phyloP scores from a whole-genome alignment of 2,888 invertebrate species.

The Mythimna pallens region DNA sequence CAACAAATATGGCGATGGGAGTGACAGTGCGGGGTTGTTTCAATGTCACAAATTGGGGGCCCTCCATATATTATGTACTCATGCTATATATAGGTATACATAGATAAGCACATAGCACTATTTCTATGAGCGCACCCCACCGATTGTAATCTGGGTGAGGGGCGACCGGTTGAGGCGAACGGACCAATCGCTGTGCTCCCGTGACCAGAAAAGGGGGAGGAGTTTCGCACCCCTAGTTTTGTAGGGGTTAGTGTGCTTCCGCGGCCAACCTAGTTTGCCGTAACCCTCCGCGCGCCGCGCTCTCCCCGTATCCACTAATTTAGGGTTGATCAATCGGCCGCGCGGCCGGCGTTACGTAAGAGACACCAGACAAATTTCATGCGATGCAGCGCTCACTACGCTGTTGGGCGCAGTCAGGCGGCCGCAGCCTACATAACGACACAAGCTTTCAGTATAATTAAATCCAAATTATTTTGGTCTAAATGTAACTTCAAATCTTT shows the following conservation, averaged over 20 bases:
- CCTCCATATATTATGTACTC: conserved; percentile 80
- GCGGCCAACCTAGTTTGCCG: conserved; percentile 90
- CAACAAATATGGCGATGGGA: conserved; percentile 43
- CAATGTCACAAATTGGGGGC: conserved; percentile 87
- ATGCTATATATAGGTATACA: conserved; percentile 81
- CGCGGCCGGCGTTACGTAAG: conserved; percentile 83
- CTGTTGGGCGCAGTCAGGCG: conserved; percentile 37
- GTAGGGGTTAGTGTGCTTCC: conserved; percentile 91
- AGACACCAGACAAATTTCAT: conserved; percentile 77
- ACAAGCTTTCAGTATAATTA: conserved; percentile 29
- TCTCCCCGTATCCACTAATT: conserved; percentile 86
- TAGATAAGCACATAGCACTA: conserved; percentile 87
- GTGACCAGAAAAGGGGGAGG: conserved; percentile 91
- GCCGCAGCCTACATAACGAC: conserved; percentile 23
- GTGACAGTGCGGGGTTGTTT: conserved; percentile 71
- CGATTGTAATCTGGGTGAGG: conserved; percentile 90
- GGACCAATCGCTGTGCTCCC: conserved; percentile 90
- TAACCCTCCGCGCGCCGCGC: conserved; percentile 81
- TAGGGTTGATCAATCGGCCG: conserved; percentile 89
- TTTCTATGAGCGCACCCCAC: conserved; percentile 90
- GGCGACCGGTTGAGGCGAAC: conserved; percentile 85
- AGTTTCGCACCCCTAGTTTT: conserved; percentile 91
- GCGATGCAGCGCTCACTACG: conserved; percentile 52
- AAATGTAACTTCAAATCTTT: conserved; percentile 6
- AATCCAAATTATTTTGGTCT: conserved; percentile 19